A percentile compares a stretch with the other conserved stretches of the same genome.
These are phyloP conservation scores for Solenopsis invicta DNA, from an alignment of 1,140 invertebrate species.

Conservation along the genomic window DNA sequence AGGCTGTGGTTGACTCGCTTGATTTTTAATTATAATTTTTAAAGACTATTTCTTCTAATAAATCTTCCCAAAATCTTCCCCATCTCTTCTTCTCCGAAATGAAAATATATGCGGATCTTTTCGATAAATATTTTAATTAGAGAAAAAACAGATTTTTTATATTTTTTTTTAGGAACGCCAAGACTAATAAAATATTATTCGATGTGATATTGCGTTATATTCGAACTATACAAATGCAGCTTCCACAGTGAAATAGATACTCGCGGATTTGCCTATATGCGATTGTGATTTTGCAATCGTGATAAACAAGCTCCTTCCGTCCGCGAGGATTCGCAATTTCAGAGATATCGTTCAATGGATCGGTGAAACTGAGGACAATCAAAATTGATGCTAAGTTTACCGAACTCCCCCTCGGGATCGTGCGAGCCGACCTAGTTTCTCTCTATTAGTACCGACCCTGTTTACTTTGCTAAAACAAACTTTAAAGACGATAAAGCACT, in stretches of 20 bases:
- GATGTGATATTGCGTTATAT: neutral
- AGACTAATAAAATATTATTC: neutral
- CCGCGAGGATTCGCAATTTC: conserved; percentile 45
- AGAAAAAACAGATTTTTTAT: neutral
- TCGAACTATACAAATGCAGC: neutral
- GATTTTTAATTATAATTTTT: conserved; percentile 7
- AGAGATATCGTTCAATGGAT: conserved; percentile 50
- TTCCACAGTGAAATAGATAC: neutral
- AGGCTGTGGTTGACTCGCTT: conserved; percentile 40
- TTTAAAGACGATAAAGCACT: conserved; percentile 63
- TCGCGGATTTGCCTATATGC: neutral
- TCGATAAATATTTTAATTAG: neutral
- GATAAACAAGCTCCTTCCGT: conserved; percentile 49
- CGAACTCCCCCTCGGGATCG: conserved; percentile 59
- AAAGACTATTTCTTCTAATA: neutral
- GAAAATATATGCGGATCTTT: neutral
- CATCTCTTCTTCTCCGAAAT: neutral
- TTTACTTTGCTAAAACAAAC: conserved; percentile 61
- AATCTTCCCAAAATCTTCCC: neutral
- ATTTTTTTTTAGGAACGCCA: neutral
- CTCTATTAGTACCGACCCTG: conserved; percentile 62
- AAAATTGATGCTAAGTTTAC: conserved; percentile 63
- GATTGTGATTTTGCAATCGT: conserved; percentile 18
- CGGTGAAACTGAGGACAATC: conserved; percentile 58
- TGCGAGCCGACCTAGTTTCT: conserved; percentile 57